phyloP scores from a whole-genome alignment of 2,113 vertebrate genomes.

The Brachypteracias leptosomus region DNA sequence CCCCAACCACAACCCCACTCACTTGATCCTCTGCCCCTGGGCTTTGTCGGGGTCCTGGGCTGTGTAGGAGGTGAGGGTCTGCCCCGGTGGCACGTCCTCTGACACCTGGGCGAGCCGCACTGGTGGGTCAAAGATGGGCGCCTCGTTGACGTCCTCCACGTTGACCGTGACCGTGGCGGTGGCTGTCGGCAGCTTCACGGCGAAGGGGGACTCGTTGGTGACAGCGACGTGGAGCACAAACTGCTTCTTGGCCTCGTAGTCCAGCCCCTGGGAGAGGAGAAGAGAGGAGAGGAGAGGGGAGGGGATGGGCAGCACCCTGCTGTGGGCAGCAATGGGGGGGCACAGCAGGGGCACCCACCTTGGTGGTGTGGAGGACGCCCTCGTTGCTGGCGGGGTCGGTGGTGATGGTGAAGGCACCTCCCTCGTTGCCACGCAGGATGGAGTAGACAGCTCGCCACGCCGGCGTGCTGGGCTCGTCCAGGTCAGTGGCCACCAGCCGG shows the following conservation, averaged over 20 bases:
- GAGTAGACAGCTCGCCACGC: constrained; percentile 83
- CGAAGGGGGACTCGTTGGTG: constrained; percentile 80
- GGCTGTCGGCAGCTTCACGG: constrained; percentile 62
- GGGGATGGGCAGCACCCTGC: background rate
- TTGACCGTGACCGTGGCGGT: constrained; percentile 82
- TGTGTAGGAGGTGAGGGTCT: constrained; percentile 58
- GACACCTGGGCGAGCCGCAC: constrained; percentile 53
- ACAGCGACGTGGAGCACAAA: constrained; percentile 78
- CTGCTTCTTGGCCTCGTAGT: constrained; percentile 80
- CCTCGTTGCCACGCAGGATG: constrained; percentile 78
- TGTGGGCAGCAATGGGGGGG: accelerated
- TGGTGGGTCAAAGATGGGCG: constrained; percentile 71
- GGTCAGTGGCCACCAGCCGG: constrained; percentile 76
- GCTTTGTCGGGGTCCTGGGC: constrained; percentile 86
- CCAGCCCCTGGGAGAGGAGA: constrained; percentile 76
- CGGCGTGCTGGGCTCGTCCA: constrained; percentile 68
- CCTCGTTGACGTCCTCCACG: constrained; percentile 83
- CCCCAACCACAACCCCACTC: background rate
- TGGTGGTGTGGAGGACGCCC: constrained; percentile 82
- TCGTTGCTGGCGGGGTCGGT: constrained; percentile 80
- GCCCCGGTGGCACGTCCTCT: constrained; percentile 60
- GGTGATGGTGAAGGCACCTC: constrained; percentile 71
- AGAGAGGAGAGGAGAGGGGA: background rate
- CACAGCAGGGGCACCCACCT: background rate
- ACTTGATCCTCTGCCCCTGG: constrained; percentile 82